Evolutionary conservation across 2,797 vertebrate genomes (phyloP).

Genomic region (Numenius phaeopus): DNA sequence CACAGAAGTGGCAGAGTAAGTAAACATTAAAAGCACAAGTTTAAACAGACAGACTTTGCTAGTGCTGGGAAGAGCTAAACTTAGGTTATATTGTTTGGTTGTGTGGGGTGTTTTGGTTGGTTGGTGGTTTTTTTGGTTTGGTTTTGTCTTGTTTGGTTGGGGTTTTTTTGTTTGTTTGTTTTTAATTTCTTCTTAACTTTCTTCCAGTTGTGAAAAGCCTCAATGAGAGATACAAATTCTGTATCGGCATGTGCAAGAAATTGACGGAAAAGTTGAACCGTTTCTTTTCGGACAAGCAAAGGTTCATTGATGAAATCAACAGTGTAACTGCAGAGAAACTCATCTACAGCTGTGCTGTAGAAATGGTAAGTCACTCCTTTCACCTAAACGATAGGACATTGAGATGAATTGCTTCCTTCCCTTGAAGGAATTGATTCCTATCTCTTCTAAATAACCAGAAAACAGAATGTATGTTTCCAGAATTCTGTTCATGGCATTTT

Average conservation of each 20-base stretch:
- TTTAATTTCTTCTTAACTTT: not conserved
- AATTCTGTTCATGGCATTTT: not conserved
- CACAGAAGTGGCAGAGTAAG: not conserved
- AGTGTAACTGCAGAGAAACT: slow-evolving; percentile 97
- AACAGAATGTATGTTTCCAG: not conserved
- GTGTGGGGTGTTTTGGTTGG: not conserved
- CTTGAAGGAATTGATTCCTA: not conserved
- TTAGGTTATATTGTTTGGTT: not conserved
- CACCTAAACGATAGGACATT: not conserved
- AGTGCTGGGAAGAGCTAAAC: not conserved
- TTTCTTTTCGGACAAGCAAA: slow-evolving; percentile 98
- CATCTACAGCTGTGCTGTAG: slow-evolving; percentile 95
- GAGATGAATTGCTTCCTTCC: not conserved
- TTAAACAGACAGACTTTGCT: not conserved
- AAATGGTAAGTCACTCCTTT: slow-evolving; percentile 85
- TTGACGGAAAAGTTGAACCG: slow-evolving; percentile 93
- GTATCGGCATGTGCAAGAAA: slow-evolving; percentile 92
- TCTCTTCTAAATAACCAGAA: not conserved
- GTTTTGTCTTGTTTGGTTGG: no score
- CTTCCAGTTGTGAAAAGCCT: slow-evolving; percentile 92
- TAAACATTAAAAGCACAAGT: not conserved
- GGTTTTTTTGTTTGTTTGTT: not conserved
- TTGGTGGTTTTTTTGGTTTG: not conserved
- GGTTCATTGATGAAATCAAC: slow-evolving; percentile 97
- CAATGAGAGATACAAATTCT: slow-evolving; percentile 96